These are phyloP conservation scores for Lophochroa leadbeateri DNA, from an alignment of 2,113 vertebrate species.

Conservation along the genomic window DNA sequence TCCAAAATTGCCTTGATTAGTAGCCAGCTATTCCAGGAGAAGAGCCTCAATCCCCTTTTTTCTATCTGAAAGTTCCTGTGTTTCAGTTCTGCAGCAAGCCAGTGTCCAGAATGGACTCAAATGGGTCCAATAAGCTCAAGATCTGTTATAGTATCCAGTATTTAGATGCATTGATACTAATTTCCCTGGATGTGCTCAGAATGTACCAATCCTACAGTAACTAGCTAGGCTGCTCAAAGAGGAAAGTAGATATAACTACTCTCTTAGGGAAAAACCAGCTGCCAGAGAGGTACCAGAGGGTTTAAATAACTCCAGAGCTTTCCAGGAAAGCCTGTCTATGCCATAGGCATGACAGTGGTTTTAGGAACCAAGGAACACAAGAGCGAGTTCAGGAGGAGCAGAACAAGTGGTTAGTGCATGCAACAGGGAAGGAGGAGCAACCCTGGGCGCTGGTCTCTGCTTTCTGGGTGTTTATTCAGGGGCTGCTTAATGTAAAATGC, in stretches of 20 bases:
- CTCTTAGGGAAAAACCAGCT: accelerated
- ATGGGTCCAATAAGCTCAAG: neutral
- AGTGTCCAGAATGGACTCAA: neutral
- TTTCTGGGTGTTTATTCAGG: neutral
- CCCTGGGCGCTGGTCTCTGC: neutral
- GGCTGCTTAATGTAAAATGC: conserved; percentile 32
- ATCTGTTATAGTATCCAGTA: neutral
- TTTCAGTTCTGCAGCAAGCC: neutral
- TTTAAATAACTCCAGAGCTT: neutral
- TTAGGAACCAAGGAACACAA: neutral
- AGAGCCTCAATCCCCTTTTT: neutral
- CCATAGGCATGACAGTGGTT: accelerated
- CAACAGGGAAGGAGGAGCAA: neutral
- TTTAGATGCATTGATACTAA: accelerated
- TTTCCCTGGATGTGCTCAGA: neutral
- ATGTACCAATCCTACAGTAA: neutral
- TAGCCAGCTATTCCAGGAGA: neutral
- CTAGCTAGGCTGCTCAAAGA: neutral
- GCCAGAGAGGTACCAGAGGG: neutral
- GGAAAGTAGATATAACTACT: accelerated
- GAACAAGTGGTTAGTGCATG: neutral
- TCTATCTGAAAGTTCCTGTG: accelerated
- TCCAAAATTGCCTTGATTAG: neutral
- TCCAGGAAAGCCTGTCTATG: neutral
- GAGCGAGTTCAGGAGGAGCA: neutral